Base-by-base conservation (phyloP, 35 echinoderm and acorn worm species). In the Heliocidaris erythrogramma region DNA sequence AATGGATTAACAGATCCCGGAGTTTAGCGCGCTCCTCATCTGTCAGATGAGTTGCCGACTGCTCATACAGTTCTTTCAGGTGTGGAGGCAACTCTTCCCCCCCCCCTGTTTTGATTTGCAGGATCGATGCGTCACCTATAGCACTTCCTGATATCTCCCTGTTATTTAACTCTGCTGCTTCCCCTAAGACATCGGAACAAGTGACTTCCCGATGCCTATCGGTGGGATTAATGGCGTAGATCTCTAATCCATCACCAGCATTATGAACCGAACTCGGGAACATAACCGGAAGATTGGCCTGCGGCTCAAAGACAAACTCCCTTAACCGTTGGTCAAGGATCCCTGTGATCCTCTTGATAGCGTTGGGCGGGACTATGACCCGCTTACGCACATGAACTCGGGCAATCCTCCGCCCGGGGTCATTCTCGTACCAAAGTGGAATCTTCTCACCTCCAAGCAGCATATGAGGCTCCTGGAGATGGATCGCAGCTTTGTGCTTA, bases 331-430 rank as follows among this genome's bases (percentile, higher is more conserved):
- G 85, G 29, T 87, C 85, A 13, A 87, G 29, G 10, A 87, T 13
- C 4, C 85, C 85, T 9, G 32, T 42, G 29, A 87, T 12, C 18
- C 85, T 9, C 32, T 42, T 87, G 94, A 56, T 27, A 53, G 95
- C n/a, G 47, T 94, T 85, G 6, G 91, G 92, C 18, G 96, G 96
- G 6, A 97, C 89, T 31, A 95, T 85, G 5, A 35, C 95, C 27
- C 48, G 50, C 16, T 69, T 69, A 6, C 5, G 30, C 9, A 97
- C 91, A 18, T 31, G 14, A 18, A 97, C 96, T 32, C 48, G 27
- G 50, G 96, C 47, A 3, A 86, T 42, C 12, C 21, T 4, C 5
- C 85, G 29, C 17, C 32, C 16, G 12, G 92, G 30, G 5, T 84
- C 11, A 14, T 42, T 30, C 48, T 50, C 31, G 13, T 52, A 56